These are phyloP conservation scores for Tapirus terrestris DNA, from an alignment of 2,113 vertebrate species.

Conservation along the genomic window DNA sequence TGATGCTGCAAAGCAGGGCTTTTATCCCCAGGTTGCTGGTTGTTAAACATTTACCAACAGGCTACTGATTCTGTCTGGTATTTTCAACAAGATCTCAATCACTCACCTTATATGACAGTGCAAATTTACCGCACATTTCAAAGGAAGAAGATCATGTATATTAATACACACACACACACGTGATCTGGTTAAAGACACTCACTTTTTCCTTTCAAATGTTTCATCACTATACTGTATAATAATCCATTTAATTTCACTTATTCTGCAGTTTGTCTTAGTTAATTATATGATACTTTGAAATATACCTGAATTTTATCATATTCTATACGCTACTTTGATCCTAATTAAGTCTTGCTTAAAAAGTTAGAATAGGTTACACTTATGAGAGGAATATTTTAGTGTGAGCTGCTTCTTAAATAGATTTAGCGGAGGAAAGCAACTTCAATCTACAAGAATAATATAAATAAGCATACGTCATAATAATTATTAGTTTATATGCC, in stretches of 20 bases:
- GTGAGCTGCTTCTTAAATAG: background rate
- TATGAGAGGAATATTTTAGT: background rate
- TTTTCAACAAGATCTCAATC: background rate
- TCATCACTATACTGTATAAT: background rate
- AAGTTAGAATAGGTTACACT: background rate
- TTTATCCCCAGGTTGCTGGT: background rate
- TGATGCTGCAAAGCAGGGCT: background rate
- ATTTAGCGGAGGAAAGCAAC: background rate
- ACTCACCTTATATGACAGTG: background rate
- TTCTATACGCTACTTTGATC: background rate
- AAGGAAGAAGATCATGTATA: background rate
- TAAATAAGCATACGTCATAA: background rate
- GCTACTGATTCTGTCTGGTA: background rate
- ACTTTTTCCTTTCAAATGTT: background rate
- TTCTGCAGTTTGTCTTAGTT: background rate
- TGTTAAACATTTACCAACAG: background rate
- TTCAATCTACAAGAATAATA: background rate
- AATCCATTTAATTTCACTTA: background rate
- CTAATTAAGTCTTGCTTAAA: background rate
- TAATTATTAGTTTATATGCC: background rate
- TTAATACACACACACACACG: background rate
- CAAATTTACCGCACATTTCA: background rate
- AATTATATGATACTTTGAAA: background rate
- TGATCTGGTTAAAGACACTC: background rate
- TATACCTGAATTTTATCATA: background rate